A percentile compares a stretch with the other conserved stretches of the same genome.
These are phyloP conservation scores for Brachionus angularis DNA, from an alignment of 1,140 invertebrate genomes.

Conservation along the genomic window DNA sequence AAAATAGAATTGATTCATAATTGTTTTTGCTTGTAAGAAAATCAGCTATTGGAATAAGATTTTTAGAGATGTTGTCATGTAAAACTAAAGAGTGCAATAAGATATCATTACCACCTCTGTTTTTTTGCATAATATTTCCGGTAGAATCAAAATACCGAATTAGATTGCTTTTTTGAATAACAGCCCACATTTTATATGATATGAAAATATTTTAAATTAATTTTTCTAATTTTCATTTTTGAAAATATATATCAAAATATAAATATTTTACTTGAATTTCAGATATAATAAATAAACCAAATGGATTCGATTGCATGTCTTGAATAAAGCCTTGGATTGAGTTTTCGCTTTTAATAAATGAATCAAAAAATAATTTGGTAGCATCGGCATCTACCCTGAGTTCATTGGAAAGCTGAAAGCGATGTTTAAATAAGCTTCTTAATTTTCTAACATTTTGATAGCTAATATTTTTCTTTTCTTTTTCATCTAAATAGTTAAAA, in stretches of 20 bases:
- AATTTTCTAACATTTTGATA: neutral
- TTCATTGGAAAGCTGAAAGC: neutral
- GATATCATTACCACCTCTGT: neutral
- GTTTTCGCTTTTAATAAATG: neutral
- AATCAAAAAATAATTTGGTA: neutral
- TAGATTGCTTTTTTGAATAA: neutral
- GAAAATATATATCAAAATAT: no score
- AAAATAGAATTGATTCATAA: neutral
- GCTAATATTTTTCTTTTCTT: no score
- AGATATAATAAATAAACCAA: neutral
- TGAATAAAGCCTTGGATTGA: neutral
- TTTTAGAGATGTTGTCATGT: neutral
- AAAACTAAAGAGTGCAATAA: neutral
- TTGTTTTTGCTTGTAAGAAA: neutral
- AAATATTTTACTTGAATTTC: slow-evolving; percentile 13
- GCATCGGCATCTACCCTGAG: neutral
- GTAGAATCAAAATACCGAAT: slow-evolving; percentile 11
- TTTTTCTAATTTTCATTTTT: neutral
- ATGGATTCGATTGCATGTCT: neutral
- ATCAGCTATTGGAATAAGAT: neutral
- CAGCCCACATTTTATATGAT: slow-evolving; percentile 12
- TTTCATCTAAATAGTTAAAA: no score
- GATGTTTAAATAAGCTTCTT: neutral
- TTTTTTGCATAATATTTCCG: neutral
- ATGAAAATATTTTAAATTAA: neutral